Percentiles rank a stretch among this genome's conserved stretches.
Conservation (phyloP, 1,140 invertebrate species). For the Hylyphantes graminicola region DNA sequence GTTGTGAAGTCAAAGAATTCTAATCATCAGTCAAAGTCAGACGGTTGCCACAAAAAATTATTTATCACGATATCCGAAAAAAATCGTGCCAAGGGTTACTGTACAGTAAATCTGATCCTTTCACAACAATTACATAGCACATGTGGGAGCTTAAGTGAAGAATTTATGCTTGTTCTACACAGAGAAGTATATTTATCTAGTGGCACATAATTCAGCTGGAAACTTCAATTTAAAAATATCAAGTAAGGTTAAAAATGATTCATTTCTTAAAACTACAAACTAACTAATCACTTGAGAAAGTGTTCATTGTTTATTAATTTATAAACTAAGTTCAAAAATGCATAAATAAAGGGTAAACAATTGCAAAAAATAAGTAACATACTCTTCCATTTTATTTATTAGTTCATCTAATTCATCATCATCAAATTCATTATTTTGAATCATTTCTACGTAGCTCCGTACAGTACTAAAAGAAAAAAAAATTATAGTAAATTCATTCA, state of each 20-base stretch:
- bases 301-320: background rate
- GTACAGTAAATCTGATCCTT: no score
- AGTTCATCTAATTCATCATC: constrained; percentile 76
- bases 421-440: constrained; percentile 61
- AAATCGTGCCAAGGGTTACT: no score
- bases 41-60: no score
- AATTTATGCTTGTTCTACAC: no score
- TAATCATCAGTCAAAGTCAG: no score
- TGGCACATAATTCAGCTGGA: background rate
- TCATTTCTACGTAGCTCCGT: constrained; percentile 24
- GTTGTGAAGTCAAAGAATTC: no score
- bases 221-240: background rate
- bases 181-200: background rate
- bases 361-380: constrained; percentile 47
- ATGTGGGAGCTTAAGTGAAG: no score
- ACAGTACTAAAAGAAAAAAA: constrained; percentile 12
- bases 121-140: no score
- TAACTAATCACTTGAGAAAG: background rate
- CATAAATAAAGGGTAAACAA: background rate
- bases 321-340: background rate
- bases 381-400: constrained; percentile 72
- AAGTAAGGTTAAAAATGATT: background rate
- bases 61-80: no score
- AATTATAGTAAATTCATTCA: background rate
- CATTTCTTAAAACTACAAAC: background rate